phyloP scores from a whole-genome alignment of 2,113 vertebrate species.

The Fulica atra region DNA sequence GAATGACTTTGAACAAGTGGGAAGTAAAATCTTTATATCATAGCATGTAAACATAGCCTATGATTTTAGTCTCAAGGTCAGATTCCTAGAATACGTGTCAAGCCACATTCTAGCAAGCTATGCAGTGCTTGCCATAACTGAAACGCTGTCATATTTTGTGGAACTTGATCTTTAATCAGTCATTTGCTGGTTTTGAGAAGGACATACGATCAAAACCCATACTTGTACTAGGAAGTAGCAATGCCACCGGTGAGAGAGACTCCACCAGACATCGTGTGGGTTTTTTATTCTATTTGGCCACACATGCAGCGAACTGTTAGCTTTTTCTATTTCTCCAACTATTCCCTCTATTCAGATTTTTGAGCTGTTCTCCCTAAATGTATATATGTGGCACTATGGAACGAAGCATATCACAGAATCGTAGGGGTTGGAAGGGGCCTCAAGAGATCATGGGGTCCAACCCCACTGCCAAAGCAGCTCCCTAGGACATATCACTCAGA shows the following conservation, averaged over 20 bases:
- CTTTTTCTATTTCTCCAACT: not conserved
- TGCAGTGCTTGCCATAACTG: slow-evolving; percentile 38
- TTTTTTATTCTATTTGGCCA: not conserved
- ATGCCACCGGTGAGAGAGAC: not conserved
- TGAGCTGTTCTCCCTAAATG: not conserved
- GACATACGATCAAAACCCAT: not conserved
- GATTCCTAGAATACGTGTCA: slow-evolving; percentile 77
- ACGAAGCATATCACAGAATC: no score
- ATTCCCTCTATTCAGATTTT: not conserved
- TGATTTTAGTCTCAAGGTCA: slow-evolving; percentile 76
- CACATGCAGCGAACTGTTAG: not conserved
- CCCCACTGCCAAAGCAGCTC: no score
- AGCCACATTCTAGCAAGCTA: slow-evolving; percentile 60
- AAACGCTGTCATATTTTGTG: slow-evolving; percentile 35
- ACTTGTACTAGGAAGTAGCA: not conserved
- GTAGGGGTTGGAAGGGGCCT: no score
- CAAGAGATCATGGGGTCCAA: no score
- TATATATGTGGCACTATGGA: fast-evolving
- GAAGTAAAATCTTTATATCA: slow-evolving; percentile 75
- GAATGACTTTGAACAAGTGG: slow-evolving; percentile 70
- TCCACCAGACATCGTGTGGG: not conserved
- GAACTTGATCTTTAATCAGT: not conserved
- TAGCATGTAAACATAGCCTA: slow-evolving; percentile 74
- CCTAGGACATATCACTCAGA: no score
- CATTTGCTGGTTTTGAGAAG: not conserved